Evolutionary conservation across 2,113 vertebrate species (phyloP).

Genomic region (Microtus pennsylvanicus): DNA sequence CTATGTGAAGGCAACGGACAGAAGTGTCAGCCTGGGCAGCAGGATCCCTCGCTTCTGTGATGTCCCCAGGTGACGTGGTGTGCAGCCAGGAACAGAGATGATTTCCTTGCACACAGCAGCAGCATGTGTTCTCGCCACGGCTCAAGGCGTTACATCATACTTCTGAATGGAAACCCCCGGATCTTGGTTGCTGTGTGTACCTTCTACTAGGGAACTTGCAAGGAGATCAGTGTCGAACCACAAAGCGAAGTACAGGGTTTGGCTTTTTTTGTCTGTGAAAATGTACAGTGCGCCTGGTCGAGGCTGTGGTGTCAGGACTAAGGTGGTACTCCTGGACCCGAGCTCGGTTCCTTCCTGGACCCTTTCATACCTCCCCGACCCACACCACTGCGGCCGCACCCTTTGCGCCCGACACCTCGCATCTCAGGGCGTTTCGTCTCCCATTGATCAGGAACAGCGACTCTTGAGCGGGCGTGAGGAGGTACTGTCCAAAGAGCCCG

Average conservation of each 20-base stretch:
- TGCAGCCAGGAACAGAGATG: conserved; percentile 72
- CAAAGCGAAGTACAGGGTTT: conserved; percentile 86
- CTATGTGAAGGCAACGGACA: conserved; percentile 62
- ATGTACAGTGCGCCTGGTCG: conserved; percentile 87
- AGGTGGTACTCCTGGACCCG: conserved; percentile 60
- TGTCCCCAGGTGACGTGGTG: conserved; percentile 37
- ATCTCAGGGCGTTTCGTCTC: conserved; percentile 92
- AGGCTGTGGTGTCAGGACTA: conserved; percentile 80
- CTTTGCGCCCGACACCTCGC: conserved; percentile 94
- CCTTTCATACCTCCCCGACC: conserved; percentile 97
- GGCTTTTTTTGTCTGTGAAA: conserved; percentile 85
- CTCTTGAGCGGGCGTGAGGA: conserved; percentile 92
- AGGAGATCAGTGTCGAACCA: conserved; percentile 88
- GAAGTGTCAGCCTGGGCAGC: conserved; percentile 65
- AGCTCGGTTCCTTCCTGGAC: conserved; percentile 67
- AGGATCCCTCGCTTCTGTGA: conserved; percentile 57
- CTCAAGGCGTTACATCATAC: conserved; percentile 80
- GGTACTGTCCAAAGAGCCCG: conserved; percentile 96
- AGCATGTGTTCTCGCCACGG: conserved; percentile 62
- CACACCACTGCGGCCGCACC: conserved; percentile 94
- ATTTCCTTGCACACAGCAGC: conserved; percentile 63
- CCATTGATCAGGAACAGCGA: conserved; percentile 95
- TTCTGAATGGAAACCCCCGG: conserved; percentile 79
- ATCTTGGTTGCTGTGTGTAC: conserved; percentile 83
- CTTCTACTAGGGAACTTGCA: conserved; percentile 86